Evolutionary conservation across 2,888 invertebrate species (phyloP).

Genomic region (Macaria notata): DNA sequence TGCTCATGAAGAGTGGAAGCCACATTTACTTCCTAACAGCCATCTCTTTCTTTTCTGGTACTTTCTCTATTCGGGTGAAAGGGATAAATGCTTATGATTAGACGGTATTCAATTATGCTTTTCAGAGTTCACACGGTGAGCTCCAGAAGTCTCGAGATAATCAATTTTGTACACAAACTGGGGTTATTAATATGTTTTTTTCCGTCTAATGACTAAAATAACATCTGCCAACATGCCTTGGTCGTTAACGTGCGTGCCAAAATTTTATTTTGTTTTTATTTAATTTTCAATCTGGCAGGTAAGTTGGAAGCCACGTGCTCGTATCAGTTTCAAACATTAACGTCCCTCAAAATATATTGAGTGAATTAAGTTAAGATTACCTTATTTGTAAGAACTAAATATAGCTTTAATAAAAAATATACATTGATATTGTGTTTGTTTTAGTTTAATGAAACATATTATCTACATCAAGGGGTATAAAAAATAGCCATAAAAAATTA

Average conservation of each 20-base stretch:
- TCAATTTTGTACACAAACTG: slow-evolving; percentile 80
- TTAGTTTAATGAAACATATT: too few species aligned
- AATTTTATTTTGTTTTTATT: slow-evolving; percentile 40
- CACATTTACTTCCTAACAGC: slow-evolving; percentile 64
- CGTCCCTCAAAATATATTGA: too few species aligned
- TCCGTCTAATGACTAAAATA: slow-evolving; percentile 72
- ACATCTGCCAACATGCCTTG: slow-evolving; percentile 71
- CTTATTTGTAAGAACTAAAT: too few species aligned
- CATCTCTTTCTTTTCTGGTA: slow-evolving; percentile 50
- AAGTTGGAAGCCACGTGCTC: slow-evolving; percentile 32
- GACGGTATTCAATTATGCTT: slow-evolving; percentile 64
- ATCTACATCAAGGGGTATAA: too few species aligned
- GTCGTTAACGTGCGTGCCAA: slow-evolving; percentile 75
- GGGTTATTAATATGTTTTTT: slow-evolving; percentile 76
- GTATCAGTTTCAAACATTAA: not conserved
- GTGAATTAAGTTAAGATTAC: too few species aligned
- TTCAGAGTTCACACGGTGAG: slow-evolving; percentile 74
- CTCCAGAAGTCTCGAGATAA: slow-evolving; percentile 74
- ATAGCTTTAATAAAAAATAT: too few species aligned
- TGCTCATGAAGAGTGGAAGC: slow-evolving; percentile 60
- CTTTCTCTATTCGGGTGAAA: slow-evolving; percentile 38
- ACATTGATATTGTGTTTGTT: too few species aligned
- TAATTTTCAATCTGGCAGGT: slow-evolving; percentile 36
- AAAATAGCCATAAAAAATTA: too few species aligned
- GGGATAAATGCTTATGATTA: slow-evolving; percentile 56